These are phyloP conservation scores for Amphipyra berbera DNA, from an alignment of 2,888 invertebrate genomes.

Conservation along the genomic window DNA sequence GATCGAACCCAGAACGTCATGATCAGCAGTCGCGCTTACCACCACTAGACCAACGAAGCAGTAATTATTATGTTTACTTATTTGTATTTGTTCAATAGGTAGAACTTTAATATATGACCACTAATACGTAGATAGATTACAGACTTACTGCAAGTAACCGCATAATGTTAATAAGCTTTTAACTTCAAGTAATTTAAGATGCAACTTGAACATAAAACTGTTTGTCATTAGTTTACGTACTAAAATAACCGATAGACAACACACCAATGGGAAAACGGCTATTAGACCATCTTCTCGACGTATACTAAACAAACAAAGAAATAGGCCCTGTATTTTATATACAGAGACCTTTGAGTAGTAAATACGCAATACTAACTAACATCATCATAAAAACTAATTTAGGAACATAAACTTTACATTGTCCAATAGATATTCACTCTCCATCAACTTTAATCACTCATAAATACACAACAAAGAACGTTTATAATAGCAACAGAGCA, in stretches of 20 bases:
- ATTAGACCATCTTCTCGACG: constrained; percentile 1
- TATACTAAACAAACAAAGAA: constrained; percentile 18
- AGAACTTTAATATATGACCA: no score
- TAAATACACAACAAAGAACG: constrained; percentile 66
- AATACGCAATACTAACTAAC: constrained; percentile 31
- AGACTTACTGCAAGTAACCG: no score
- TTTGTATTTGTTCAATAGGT: not conserved
- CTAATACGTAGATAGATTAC: no score
- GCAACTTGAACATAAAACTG: no score
- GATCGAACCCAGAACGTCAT: no score
- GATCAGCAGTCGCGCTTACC: no score
- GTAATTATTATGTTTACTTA: constrained; percentile 2
- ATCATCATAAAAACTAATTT: constrained; percentile 51
- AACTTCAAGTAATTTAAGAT: no score
- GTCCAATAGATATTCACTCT: constrained; percentile 60
- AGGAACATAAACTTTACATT: constrained; percentile 58
- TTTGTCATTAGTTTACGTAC: no score
- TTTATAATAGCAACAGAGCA: constrained; percentile 60
- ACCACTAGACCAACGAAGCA: no score
- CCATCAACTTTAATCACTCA: constrained; percentile 70
- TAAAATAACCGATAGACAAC: no score
- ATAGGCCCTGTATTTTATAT: constrained; percentile 4
- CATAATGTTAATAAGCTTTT: no score
- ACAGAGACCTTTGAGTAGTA: constrained; percentile 14
- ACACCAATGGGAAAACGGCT: no score